These are phyloP conservation scores for Parelbella ahira DNA, from an alignment of 2,888 invertebrate species.

Conservation along the genomic window DNA sequence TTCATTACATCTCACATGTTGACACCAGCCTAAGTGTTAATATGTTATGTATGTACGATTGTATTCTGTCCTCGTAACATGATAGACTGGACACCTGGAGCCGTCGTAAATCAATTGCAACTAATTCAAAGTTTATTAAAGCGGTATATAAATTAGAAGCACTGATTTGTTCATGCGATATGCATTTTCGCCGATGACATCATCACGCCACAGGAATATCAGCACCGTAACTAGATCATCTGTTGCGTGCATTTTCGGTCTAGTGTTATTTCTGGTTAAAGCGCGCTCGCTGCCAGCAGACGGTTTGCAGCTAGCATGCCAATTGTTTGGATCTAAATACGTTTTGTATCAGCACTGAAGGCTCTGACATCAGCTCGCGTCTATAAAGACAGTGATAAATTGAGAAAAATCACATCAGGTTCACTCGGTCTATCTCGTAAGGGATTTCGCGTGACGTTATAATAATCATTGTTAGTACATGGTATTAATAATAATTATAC, in stretches of 20 bases:
- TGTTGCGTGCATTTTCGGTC: conserved; percentile 13
- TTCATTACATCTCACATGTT: background rate
- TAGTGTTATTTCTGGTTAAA: conserved; percentile 16
- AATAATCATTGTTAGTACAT: no score
- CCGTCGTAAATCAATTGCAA: conserved; percentile 5
- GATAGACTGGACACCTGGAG: background rate
- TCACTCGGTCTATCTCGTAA: no score
- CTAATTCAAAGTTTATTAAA: conserved; percentile 5
- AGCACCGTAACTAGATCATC: conserved; percentile 12
- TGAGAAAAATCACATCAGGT: no score
- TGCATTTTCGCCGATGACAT: conserved; percentile 4
- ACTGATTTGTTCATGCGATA: conserved; percentile 6
- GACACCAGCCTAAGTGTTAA: background rate
- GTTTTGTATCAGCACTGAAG: no score
- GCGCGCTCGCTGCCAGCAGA: conserved; percentile 10
- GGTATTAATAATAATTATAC: no score
- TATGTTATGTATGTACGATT: no score
- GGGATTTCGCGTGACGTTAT: no score
- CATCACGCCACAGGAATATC: conserved; percentile 8
- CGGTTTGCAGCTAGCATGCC: conserved; percentile 17
- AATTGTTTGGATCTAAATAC: conserved; percentile 9
- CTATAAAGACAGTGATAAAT: no score
- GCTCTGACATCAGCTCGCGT: no score
- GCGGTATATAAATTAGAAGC: conserved; percentile 1
- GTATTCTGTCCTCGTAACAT: background rate